Evolutionary conservation across 2,113 vertebrate genomes (phyloP).

Genomic region (Tympanuchus pallidicinctus): DNA sequence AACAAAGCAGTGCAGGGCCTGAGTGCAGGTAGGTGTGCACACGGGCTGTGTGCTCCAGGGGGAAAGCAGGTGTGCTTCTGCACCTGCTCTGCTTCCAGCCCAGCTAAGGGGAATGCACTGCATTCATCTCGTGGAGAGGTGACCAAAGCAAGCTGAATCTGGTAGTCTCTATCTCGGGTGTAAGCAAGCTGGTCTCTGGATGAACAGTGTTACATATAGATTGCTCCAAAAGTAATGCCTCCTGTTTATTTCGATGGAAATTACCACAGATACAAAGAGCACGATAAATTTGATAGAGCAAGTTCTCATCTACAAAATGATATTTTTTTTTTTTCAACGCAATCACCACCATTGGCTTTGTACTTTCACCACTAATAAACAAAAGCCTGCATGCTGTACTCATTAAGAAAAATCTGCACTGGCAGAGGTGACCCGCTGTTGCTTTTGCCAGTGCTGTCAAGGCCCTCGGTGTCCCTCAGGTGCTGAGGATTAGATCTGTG

Average conservation of each 20-base stretch:
- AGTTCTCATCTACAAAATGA: neutral
- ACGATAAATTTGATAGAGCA: neutral
- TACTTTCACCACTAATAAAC: neutral
- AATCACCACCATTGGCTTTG: neutral
- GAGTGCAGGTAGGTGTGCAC: constrained; percentile 43
- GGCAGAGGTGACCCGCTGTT: neutral
- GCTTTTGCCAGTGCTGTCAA: neutral
- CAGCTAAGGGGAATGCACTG: constrained; percentile 53
- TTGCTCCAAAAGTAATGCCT: neutral
- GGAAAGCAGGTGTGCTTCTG: constrained; percentile 68
- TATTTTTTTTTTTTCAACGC: neutral
- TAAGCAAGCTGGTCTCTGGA: constrained; percentile 5
- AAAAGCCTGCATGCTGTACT: neutral
- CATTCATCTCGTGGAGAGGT: constrained; percentile 68
- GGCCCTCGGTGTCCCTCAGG: neutral
- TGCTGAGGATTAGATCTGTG: neutral
- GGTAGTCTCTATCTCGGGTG: constrained; percentile 32
- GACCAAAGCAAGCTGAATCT: constrained; percentile 70
- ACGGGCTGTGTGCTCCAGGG: neutral
- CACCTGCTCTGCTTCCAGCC: constrained; percentile 65
- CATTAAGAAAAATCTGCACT: neutral
- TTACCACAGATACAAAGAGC: neutral
- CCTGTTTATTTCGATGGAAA: neutral
- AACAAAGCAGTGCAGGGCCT: neutral
- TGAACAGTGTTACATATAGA: neutral